A percentile compares a stretch with the other conserved stretches of the same genome.
Conservation (phyloP, 2,113 vertebrate species). For the Lophius piscatorius region DNA sequence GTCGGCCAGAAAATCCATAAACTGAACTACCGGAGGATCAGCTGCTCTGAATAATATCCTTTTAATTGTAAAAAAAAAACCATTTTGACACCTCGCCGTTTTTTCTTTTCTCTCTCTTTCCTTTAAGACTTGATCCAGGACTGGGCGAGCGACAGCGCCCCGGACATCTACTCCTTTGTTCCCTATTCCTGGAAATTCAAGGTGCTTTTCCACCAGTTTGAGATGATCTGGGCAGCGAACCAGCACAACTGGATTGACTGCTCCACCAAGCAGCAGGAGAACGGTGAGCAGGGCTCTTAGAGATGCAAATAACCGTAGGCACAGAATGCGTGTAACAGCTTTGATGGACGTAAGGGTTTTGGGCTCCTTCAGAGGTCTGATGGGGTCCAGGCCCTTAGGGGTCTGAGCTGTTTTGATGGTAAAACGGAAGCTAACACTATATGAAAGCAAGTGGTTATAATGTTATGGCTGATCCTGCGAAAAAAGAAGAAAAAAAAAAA, state of each 20-base stretch:
- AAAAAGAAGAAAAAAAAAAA: too few species aligned
- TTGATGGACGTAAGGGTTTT: too few species aligned
- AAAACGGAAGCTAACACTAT: too few species aligned
- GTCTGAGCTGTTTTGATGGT: too few species aligned
- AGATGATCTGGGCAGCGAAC: conserved; percentile 99
- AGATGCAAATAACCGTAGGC: not conserved
- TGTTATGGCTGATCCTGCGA: too few species aligned
- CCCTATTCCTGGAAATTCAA: conserved; percentile 99
- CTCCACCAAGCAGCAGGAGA: conserved; percentile 98
- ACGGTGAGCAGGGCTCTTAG: conserved; percentile 81
- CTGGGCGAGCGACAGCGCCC: conserved; percentile 95
- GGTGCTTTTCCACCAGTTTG: conserved; percentile 97
- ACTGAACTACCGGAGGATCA: not conserved
- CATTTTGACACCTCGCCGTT: not conserved
- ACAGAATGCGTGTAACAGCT: too few species aligned
- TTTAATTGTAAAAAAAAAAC: not conserved
- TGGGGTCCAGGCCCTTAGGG: too few species aligned
- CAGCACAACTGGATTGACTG: conserved; percentile 99
- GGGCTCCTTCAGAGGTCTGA: too few species aligned
- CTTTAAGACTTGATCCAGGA: conserved; percentile 93
- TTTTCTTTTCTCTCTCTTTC: not conserved
- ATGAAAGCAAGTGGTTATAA: too few species aligned
- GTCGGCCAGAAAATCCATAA: not conserved
- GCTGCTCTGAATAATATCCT: not conserved
- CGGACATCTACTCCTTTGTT: conserved; percentile 97